phyloP scores from a whole-genome alignment of 2,113 vertebrate genomes.

The Sardina pilchardus region DNA sequence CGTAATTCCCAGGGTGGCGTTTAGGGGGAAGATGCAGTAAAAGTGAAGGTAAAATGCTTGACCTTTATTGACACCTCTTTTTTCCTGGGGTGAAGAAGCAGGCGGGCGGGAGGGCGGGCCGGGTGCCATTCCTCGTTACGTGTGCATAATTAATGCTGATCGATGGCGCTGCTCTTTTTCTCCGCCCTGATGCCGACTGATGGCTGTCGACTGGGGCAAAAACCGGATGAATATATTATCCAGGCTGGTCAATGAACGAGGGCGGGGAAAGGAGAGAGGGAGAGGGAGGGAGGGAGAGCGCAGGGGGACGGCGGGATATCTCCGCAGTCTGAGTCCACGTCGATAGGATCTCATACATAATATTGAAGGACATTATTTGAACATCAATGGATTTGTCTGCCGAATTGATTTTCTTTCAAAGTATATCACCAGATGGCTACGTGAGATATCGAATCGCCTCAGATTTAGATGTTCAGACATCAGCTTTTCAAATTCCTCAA shows the following conservation, averaged over 20 bases:
- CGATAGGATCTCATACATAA: constrained; percentile 47
- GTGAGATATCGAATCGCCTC: constrained; percentile 23
- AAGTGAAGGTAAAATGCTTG: constrained; percentile 68
- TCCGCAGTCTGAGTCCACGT: constrained; percentile 13
- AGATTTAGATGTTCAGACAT: constrained; percentile 11
- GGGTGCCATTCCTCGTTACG: constrained; percentile 64
- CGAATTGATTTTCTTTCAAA: constrained; percentile 50
- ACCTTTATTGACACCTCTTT: constrained; percentile 72
- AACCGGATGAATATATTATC: constrained; percentile 61
- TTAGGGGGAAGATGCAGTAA: constrained; percentile 27
- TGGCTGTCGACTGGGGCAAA: constrained; percentile 64
- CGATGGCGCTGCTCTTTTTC: constrained; percentile 64
- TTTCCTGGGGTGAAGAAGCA: constrained; percentile 61
- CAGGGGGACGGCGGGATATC: not conserved
- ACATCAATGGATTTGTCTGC: constrained; percentile 53
- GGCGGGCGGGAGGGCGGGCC: constrained; percentile 50
- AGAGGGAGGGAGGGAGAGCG: not conserved
- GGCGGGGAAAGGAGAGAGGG: not conserved
- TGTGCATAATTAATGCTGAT: constrained; percentile 74
- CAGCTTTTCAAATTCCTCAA: not conserved
- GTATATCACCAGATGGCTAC: constrained; percentile 33
- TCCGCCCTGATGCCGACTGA: constrained; percentile 64
- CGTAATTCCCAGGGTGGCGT: constrained; percentile 40
- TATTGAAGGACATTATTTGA: constrained; percentile 56
- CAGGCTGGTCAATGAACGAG: constrained; percentile 44